Percentiles rank a stretch among this genome's conserved stretches.
These are phyloP conservation scores for Drosophila equinoxialis DNA, from an alignment of 1,140 invertebrate species.

Conservation along the genomic window DNA sequence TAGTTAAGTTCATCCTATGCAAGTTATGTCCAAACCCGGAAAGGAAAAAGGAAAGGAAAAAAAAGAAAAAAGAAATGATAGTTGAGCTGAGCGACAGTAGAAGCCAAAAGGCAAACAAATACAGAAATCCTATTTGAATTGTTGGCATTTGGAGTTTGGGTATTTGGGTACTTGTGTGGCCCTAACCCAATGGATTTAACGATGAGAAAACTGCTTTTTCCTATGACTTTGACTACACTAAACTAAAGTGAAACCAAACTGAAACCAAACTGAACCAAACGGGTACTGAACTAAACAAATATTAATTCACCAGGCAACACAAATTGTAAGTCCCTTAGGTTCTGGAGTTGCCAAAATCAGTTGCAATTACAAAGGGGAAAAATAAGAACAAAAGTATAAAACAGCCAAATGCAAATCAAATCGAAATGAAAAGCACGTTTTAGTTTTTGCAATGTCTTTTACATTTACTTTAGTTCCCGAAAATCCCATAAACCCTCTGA, in stretches of 20 bases:
- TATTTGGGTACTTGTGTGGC: background rate
- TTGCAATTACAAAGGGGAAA: conserved; percentile 47
- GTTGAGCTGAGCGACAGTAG: background rate
- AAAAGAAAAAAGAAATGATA: no score
- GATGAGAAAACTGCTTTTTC: background rate
- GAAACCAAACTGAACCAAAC: background rate
- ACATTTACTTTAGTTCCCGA: no score
- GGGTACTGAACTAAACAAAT: conserved; percentile 33
- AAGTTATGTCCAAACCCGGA: conserved; percentile 1
- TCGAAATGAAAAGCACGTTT: conserved; percentile 55
- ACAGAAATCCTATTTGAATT: conserved; percentile 50
- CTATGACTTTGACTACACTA: background rate
- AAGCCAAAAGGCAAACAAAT: conserved; percentile 54
- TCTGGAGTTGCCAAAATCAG: conserved; percentile 35
- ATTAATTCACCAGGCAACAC: conserved; percentile 41
- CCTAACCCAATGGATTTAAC: conserved; percentile 10
- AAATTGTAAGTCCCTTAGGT: conserved; percentile 34
- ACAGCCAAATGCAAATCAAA: conserved; percentile 42
- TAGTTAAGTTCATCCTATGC: conserved; percentile 12
- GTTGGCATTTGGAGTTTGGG: conserved; percentile 17
- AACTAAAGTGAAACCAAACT: conserved; percentile 1
- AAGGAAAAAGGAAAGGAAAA: background rate
- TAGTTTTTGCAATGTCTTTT: conserved; percentile 32
- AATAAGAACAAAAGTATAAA: background rate
- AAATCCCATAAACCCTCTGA: conserved; percentile 16